Evolutionary conservation across 2,797 vertebrate species (phyloP).

Genomic region (Alfaro cultratus): DNA sequence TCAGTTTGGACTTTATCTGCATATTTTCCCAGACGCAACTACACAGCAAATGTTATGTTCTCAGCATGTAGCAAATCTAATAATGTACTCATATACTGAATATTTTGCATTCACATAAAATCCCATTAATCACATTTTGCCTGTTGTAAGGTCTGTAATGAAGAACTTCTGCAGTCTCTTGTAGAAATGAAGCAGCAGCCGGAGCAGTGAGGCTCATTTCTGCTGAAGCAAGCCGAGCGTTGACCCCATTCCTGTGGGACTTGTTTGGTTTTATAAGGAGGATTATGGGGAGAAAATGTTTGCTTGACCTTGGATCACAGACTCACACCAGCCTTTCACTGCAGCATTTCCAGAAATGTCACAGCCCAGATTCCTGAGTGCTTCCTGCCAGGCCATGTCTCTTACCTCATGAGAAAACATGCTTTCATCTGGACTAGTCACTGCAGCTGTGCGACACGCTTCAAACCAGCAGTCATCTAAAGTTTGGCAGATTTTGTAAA

Average conservation of each 20-base stretch:
- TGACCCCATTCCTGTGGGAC: conserved; percentile 41
- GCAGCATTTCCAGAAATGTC: conserved; percentile 57
- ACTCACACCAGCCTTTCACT: conserved; percentile 56
- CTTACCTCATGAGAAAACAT: background rate
- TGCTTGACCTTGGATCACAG: conserved; percentile 12
- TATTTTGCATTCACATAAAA: conserved; percentile 1
- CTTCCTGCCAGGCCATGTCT: conserved; percentile 25
- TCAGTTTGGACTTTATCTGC: background rate
- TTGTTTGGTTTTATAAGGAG: conserved; percentile 37
- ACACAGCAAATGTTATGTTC: background rate
- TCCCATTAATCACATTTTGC: background rate
- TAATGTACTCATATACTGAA: background rate
- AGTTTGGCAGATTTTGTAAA: background rate
- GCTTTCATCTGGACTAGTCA: conserved; percentile 9
- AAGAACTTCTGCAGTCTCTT: background rate
- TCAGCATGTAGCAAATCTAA: background rate
- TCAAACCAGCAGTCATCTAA: conserved; percentile 5
- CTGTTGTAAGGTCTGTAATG: background rate
- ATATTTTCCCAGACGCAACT: background rate
- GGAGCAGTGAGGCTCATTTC: conserved; percentile 23
- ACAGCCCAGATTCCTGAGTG: conserved; percentile 39
- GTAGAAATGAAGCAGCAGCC: background rate
- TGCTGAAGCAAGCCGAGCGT: background rate
- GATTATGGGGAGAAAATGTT: conserved; percentile 21
- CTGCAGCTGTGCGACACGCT: conserved; percentile 27